These are phyloP conservation scores for Caenorhabditis sp. DNA, from an alignment of 2,888 invertebrate species.

Conservation along the genomic window DNA sequence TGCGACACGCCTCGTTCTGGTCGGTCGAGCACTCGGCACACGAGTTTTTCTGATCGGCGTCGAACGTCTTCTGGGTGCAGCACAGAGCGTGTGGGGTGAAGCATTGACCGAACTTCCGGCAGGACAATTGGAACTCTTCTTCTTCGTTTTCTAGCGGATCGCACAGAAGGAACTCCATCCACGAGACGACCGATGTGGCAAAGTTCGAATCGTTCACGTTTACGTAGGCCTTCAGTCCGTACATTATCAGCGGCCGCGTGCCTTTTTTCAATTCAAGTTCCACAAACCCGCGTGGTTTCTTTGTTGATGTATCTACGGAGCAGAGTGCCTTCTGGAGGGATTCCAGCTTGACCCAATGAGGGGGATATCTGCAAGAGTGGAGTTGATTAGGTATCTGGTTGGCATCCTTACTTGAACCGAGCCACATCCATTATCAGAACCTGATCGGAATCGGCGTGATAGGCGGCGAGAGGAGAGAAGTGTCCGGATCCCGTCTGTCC, in stretches of 20 bases:
- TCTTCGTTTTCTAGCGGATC: conserved; percentile 56
- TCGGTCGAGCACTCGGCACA: conserved; percentile 47
- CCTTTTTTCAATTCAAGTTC: conserved; percentile 34
- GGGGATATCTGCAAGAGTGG: conserved; percentile 73
- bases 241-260: conserved; percentile 68
- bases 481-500: conserved; percentile 80
- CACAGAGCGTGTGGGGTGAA: conserved; percentile 66
- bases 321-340: conserved; percentile 79
- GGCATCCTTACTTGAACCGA: conserved; percentile 78
- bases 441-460: conserved; percentile 77
- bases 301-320: conserved; percentile 76
- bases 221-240: conserved; percentile 67
- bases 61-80: conserved; percentile 62
- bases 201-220: conserved; percentile 65
- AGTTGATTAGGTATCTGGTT: background rate
- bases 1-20: conserved; percentile 53
- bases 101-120: conserved; percentile 65
- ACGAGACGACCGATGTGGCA: conserved; percentile 59
- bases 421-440: conserved; percentile 80
- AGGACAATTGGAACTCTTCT: conserved; percentile 62
- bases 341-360: conserved; percentile 79
- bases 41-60: conserved; percentile 51
- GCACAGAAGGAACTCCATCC: conserved; percentile 64
- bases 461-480: conserved; percentile 79
- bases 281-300: conserved; percentile 60